These are phyloP conservation scores for Bagarius yarrelli DNA, from an alignment of 2,113 vertebrate genomes.

Conservation along the genomic window DNA sequence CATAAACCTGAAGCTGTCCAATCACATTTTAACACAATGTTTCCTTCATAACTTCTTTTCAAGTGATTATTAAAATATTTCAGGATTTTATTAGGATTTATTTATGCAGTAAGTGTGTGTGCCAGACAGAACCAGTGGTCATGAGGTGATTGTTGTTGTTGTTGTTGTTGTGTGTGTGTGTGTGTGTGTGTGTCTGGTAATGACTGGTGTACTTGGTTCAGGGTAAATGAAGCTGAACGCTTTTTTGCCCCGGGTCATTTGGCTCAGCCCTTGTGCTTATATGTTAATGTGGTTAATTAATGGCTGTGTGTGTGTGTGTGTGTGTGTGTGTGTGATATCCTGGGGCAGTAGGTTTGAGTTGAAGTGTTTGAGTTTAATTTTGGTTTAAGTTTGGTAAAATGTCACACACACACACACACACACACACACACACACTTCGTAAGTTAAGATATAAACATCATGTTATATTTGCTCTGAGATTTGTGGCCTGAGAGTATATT, in stretches of 20 bases:
- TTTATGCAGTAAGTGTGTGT: no score
- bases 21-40: no score
- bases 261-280: conserved; percentile 73
- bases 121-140: no score
- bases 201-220: conserved; percentile 73
- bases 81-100: no score
- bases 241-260: conserved; percentile 77
- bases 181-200: conserved; percentile 20
- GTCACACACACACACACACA: not conserved
- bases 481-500: not conserved
- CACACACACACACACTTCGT: not conserved
- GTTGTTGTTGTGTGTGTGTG: not conserved
- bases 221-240: conserved; percentile 78
- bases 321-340: conserved; percentile 45
- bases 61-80: no score
- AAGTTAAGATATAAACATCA: no score
- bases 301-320: conserved; percentile 39
- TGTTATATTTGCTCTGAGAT: no score
- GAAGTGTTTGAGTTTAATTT: not conserved
- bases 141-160: no score
- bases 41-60: no score
- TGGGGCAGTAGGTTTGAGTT: conserved; percentile 47
- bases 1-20: not conserved
- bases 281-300: conserved; percentile 64
- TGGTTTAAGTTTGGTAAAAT: no score